These are phyloP conservation scores for Eptatretus atami DNA, from an alignment of 2,797 vertebrate genomes.

Conservation along the genomic window DNA sequence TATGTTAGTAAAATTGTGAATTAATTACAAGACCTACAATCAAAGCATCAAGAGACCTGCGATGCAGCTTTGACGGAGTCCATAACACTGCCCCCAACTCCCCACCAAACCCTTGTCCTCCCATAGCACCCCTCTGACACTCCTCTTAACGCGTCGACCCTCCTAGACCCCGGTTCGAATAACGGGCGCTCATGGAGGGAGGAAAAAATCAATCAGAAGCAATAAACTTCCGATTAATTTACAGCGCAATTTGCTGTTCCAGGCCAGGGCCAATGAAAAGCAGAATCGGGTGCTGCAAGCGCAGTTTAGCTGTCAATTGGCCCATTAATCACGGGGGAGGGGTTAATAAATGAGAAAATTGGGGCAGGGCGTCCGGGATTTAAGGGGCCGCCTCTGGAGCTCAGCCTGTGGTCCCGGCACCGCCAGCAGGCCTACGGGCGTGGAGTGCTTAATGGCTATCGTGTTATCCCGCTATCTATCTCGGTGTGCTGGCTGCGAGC, in stretches of 20 bases:
- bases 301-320: constrained; percentile 4
- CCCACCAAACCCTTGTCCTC: too few relatives aligned
- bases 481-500: too few relatives aligned
- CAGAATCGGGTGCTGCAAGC: constrained; percentile 3
- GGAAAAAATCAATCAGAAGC: constrained; percentile 5
- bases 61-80: too few relatives aligned
- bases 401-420: background rate
- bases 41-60: too few relatives aligned
- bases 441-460: too few relatives aligned
- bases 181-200: background rate
- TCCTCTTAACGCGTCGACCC: constrained; percentile 1
- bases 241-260: constrained; percentile 3
- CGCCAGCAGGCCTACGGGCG: too few relatives aligned
- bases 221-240: constrained; percentile 5
- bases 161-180: constrained; percentile 1
- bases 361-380: constrained; percentile 4
- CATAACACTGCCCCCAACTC: too few relatives aligned
- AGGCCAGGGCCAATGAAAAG: background rate
- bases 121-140: background rate
- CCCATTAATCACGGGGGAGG: background rate
- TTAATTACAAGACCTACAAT: too few relatives aligned
- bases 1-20: too few relatives aligned
- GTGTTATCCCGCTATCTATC: too few relatives aligned
- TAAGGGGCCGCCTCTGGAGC: constrained; percentile 1
- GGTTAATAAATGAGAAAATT: constrained; percentile 6